These are phyloP conservation scores for Gadopsis marmoratus DNA, from an alignment of 2,797 vertebrate genomes.

Conservation along the genomic window DNA sequence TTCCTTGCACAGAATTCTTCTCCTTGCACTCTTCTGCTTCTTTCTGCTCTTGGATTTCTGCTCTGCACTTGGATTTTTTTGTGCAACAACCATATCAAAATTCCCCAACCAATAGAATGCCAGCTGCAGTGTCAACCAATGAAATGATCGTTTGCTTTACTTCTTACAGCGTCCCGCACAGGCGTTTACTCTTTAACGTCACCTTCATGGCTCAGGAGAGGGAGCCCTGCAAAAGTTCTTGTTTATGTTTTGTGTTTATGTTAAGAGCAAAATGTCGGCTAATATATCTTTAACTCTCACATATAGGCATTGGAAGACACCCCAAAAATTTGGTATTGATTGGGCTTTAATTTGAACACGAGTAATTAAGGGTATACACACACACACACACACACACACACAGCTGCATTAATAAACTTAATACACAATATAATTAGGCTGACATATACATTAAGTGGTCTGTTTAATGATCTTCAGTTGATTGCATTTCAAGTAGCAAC, in stretches of 20 bases:
- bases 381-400: neutral
- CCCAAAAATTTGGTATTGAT: neutral
- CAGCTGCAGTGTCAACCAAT: too few relatives aligned
- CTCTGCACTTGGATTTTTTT: too few relatives aligned
- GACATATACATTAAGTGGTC: conserved; percentile 31
- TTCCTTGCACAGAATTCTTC: too few relatives aligned
- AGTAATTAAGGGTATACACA: conserved; percentile 7
- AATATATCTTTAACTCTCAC: neutral
- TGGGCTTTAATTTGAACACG: conserved; percentile 28
- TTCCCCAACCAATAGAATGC: too few relatives aligned
- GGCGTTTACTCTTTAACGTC: too few relatives aligned
- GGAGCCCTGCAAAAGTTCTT: neutral
- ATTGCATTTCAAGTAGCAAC: conserved; percentile 39
- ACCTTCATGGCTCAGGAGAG: too few relatives aligned
- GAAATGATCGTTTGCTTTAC: too few relatives aligned
- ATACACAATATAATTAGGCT: conserved; percentile 35
- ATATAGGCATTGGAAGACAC: neutral
- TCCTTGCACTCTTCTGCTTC: too few relatives aligned
- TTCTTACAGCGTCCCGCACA: too few relatives aligned
- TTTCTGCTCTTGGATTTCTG: too few relatives aligned
- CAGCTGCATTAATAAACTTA: conserved; percentile 14
- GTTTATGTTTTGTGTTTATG: conserved; percentile 4
- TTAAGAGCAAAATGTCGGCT: neutral
- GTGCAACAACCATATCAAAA: too few relatives aligned
- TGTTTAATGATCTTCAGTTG: conserved; percentile 35